Base-by-base conservation (phyloP, 2,888 invertebrate species). In the Cerceris rybyensis region DNA sequence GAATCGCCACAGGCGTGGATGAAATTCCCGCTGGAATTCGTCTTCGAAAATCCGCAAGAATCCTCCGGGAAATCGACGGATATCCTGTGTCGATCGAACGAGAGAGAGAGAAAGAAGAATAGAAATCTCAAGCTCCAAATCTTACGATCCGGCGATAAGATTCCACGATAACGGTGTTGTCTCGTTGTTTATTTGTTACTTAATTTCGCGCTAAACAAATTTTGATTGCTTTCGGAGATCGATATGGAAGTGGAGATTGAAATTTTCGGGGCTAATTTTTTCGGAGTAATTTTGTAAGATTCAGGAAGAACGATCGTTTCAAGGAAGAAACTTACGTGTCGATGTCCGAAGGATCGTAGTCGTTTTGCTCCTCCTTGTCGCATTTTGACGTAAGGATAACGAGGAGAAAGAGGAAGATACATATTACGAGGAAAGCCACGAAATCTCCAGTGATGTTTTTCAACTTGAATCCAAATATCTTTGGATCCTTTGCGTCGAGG, bases 381-480 rank as follows among this genome's bases (percentile, higher is more conserved):
- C 68, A 83, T 50, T 86, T 88, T 0, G 84, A 69, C 0, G 88
- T 82, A 17, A 90, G 49, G 11, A 87, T 43, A 13, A 87, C 75
- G 42, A 90, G 73, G 2, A 82, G 58, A 11, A 87, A 81, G 9
- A 90, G 68, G 6, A 88, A 63, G 0, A 81, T 73, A 14, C 87
- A 86, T 41, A 90, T 80, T 6, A 80, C 52, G 6, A 82, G 75
- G 11, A 89, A 83, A 0, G 87, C 85, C 0, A 87, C 28, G 11
- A 90, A 61, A 17, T 90, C 89, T 0, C 70, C 58, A 13, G 63
- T 63, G 1, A 81, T 7, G 42, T 77, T 74, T n/a, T 68, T 81
- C n/a, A 70, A n/a, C 0, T 74, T 39, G 11, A 71, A 8, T 4
- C 41, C 39, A 2, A 54, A 74, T 7, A 77, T 42, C 17, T 76